phyloP scores from a whole-genome alignment of 2,888 invertebrate species.

The Dryococelus australis region DNA sequence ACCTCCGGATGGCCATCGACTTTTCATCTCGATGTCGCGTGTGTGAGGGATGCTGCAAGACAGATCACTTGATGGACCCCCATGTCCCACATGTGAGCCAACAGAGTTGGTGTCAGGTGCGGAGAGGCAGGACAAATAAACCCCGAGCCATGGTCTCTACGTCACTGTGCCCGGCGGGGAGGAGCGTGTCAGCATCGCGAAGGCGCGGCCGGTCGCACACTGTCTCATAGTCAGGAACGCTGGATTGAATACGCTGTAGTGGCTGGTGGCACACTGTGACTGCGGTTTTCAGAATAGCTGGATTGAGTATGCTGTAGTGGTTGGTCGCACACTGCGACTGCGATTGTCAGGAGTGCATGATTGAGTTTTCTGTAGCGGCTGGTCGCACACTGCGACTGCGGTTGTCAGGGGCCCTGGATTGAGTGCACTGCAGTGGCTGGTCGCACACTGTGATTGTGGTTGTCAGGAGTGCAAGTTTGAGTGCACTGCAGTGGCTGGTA shows the following conservation, averaged over 20 bases:
- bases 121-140: slow-evolving; percentile 9
- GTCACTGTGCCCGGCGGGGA: background rate
- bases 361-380: too few relatives aligned
- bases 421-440: too few relatives aligned
- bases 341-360: too few relatives aligned
- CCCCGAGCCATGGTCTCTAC: background rate
- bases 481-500: too few relatives aligned
- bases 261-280: too few relatives aligned
- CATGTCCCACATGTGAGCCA: background rate
- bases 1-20: background rate
- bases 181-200: background rate
- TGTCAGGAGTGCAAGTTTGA: too few relatives aligned
- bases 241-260: too few relatives aligned
- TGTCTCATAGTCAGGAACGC: background rate
- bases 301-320: too few relatives aligned
- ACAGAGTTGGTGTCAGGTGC: slow-evolving; percentile 3
- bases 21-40: background rate
- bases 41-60: background rate
- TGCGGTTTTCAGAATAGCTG: too few relatives aligned
- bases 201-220: background rate
- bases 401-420: too few relatives aligned
- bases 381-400: background rate
- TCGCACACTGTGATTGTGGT: too few relatives aligned
- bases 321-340: too few relatives aligned
- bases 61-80: slow-evolving; percentile 5